Evolutionary conservation across 2,888 invertebrate genomes (phyloP), one percentile per base, ranked within the genome.

Genomic region (Litoditis marina): DNA sequence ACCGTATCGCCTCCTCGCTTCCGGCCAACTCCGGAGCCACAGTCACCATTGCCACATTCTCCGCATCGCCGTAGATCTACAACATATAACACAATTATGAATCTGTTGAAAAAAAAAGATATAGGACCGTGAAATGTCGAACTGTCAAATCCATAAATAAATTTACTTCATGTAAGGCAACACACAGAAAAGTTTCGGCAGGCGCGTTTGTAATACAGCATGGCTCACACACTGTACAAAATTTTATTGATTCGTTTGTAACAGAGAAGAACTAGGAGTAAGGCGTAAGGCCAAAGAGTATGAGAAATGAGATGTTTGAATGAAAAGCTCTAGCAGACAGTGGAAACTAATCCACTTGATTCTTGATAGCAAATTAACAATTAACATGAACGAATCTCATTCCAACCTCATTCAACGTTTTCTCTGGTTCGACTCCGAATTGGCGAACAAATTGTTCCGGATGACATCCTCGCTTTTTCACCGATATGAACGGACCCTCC

Each of bases 401-500:
- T 19, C 56, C 52, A 19, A 70, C 70, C n/a, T 64, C 54, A 32
- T 54, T n/a, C 11, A 78, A 65, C 6, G 64, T 65, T 8, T 63
- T 61, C 2, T 47, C 51, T 0, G 74, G 66, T 32, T 73, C 46
- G 3, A 53, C 25, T 19, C 60, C 69, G 16, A 76, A 63, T 3
- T 46, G 51, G 8, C 55, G 46, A 19, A 96, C 91, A 77, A 87
- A 90, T 57, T 89, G 85, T 60, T 88, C 88, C 63, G 91, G 89
- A 86, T 98, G 98, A 6, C 95, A 95, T 25, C 98, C 98, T 83
- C 92, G 92, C 84, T 94, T 95, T 50, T 88, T 88, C 32, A 87
- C 85, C 83, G 88, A 93, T 68, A 98, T 96, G 84, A 98, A 98
- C 0, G 98, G 98, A 0, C 98, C 98, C 85, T 98, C 98, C 34